phyloP scores from a whole-genome alignment of 2,888 invertebrate genomes.

The Dicyrtoma fusca region DNA sequence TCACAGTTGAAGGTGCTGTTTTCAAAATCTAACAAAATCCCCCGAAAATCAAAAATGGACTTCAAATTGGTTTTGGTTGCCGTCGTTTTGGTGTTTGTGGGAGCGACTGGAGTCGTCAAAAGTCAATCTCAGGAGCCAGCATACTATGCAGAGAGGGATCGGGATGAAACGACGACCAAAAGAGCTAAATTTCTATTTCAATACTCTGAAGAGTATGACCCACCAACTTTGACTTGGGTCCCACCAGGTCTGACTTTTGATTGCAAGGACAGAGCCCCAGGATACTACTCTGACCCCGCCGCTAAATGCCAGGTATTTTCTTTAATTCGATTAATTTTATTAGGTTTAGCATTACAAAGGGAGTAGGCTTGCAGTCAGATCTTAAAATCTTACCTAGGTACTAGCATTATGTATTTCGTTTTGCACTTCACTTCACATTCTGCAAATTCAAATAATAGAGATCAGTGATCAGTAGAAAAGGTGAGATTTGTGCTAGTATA shows the following conservation, averaged over 20 bases:
- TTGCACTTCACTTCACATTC: too few relatives aligned
- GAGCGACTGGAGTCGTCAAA: neutral
- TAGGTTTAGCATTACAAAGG: too few relatives aligned
- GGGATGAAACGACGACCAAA: slow-evolving; percentile 17
- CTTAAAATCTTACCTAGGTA: too few relatives aligned
- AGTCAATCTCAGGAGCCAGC: slow-evolving; percentile 17
- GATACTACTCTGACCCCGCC: slow-evolving; percentile 48
- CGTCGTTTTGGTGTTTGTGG: neutral
- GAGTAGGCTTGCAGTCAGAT: too few relatives aligned
- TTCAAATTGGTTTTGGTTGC: neutral
- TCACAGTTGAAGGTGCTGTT: too few relatives aligned
- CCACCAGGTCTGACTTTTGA: slow-evolving; percentile 49
- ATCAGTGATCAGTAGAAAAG: too few relatives aligned
- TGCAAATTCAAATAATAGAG: too few relatives aligned
- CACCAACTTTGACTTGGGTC: slow-evolving; percentile 42
- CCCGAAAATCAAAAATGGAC: slow-evolving; percentile 2
- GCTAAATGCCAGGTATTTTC: slow-evolving; percentile 32
- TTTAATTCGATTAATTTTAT: too few relatives aligned
- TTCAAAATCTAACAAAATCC: neutral
- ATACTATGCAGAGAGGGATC: neutral
- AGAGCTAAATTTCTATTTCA: slow-evolving; percentile 11
- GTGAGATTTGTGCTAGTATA: too few relatives aligned
- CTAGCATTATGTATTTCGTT: too few relatives aligned
- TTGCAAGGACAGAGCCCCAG: slow-evolving; percentile 46
- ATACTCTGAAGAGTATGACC: slow-evolving; percentile 17